Evolutionary conservation across 2,113 vertebrate species (phyloP).

Genomic region (Rhizomys pruinosus): DNA sequence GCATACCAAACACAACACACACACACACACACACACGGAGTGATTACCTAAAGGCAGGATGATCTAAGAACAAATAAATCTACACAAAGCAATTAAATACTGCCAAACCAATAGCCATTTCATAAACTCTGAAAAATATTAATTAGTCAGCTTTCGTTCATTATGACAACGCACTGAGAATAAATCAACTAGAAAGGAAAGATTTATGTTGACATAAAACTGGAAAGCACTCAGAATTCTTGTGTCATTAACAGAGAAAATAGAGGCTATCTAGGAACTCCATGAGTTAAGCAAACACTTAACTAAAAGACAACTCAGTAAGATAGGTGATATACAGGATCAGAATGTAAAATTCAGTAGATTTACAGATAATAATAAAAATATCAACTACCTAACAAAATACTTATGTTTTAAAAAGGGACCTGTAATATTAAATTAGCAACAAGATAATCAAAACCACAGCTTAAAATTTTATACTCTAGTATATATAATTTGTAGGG

Average conservation of each 20-base stretch:
- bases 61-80: neutral
- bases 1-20: neutral
- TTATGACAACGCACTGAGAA: neutral
- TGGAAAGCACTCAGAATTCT: constrained; percentile 12
- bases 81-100: neutral
- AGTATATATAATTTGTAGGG: neutral
- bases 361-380: neutral
- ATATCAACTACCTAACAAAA: constrained; percentile 21
- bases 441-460: neutral
- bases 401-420: neutral
- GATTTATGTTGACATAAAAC: neutral
- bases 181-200: neutral
- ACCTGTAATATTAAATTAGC: neutral
- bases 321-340: neutral
- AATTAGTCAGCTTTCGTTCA: neutral
- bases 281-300: neutral
- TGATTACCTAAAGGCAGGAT: neutral
- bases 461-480: neutral
- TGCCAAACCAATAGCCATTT: neutral
- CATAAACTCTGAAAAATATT: neutral
- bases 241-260: neutral
- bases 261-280: neutral
- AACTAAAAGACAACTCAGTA: neutral
- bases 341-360: neutral
- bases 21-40: neutral